phyloP scores from a whole-genome alignment of 1,140 invertebrate genomes.

The Dreissena rostriformis region DNA sequence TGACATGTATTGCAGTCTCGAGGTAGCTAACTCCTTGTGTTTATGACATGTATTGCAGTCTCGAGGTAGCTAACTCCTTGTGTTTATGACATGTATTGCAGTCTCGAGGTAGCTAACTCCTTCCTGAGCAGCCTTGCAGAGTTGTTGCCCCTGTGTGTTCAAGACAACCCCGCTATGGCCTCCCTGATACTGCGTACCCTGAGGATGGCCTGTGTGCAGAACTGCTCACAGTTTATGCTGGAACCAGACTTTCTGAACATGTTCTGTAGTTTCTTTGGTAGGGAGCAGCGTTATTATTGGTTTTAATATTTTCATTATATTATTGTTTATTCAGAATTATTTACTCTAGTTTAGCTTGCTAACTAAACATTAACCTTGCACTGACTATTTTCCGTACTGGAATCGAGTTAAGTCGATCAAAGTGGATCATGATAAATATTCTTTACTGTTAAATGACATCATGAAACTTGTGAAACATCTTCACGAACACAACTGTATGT shows the following conservation, averaged over 20 bases:
- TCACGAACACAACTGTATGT: too few relatives aligned
- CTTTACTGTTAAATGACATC: too few relatives aligned
- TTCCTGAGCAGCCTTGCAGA: conserved; percentile 45
- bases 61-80: neutral
- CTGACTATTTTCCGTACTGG: too few relatives aligned
- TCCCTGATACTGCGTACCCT: conserved; percentile 25
- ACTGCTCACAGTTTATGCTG: conserved; percentile 20
- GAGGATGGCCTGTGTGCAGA: conserved; percentile 36
- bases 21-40: neutral
- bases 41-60: neutral
- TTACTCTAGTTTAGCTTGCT: too few relatives aligned
- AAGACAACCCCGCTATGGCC: conserved; percentile 15
- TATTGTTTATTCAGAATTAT: too few relatives aligned
- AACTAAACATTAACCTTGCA: too few relatives aligned
- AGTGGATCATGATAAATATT: too few relatives aligned
- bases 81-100: neutral
- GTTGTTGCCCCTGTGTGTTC: conserved; percentile 39
- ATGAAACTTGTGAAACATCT: too few relatives aligned
- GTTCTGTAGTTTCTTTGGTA: conserved; percentile 37
- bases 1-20: neutral
- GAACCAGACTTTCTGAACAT: neutral
- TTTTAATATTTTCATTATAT: neutral
- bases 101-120: neutral
- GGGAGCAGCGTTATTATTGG: neutral
- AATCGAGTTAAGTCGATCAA: too few relatives aligned